Percentiles rank a stretch among this genome's conserved stretches.
These are phyloP conservation scores for Cephus runcator DNA, from an alignment of 2,888 invertebrate genomes.

Conservation along the genomic window DNA sequence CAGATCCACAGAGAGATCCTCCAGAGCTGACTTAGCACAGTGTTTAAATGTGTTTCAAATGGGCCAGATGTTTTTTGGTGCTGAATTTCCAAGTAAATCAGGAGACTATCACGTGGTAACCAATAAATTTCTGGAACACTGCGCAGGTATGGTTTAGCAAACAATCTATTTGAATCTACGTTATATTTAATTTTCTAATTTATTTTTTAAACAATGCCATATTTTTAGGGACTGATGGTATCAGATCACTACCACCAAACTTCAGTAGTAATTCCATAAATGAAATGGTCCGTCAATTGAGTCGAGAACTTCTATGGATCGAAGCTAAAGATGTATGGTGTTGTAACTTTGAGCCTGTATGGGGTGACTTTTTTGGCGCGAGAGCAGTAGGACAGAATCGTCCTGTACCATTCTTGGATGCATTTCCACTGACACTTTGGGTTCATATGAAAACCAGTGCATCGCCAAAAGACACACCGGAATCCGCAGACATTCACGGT, in stretches of 20 bases:
- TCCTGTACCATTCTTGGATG: constrained; percentile 84
- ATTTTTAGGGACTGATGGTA: constrained; percentile 58
- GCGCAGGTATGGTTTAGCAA: constrained; percentile 58
- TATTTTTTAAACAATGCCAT: constrained; percentile 8
- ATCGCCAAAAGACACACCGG: constrained; percentile 32
- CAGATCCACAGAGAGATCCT: constrained; percentile 73
- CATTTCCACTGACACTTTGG: constrained; percentile 91
- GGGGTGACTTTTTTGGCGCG: constrained; percentile 92
- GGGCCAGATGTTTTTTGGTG: constrained; percentile 79
- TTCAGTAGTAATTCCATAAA: constrained; percentile 66
- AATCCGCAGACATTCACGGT: constrained; percentile 78
- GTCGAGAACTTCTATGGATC: constrained; percentile 75
- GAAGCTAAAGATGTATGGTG: constrained; percentile 92
- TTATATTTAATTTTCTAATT: neutral
- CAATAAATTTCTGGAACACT: constrained; percentile 84
- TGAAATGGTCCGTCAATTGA: constrained; percentile 68
- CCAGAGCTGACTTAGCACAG: constrained; percentile 82
- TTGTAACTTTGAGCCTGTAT: constrained; percentile 87
- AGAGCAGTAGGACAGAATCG: constrained; percentile 78
- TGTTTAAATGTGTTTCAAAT: constrained; percentile 82
- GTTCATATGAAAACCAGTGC: constrained; percentile 67
- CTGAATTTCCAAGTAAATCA: constrained; percentile 79
- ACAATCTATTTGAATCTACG: neutral
- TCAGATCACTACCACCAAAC: constrained; percentile 49
- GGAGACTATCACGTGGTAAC: constrained; percentile 82